phyloP scores from a whole-genome alignment of 2,113 vertebrate species.

The Nothobranchius kuhntae region DNA sequence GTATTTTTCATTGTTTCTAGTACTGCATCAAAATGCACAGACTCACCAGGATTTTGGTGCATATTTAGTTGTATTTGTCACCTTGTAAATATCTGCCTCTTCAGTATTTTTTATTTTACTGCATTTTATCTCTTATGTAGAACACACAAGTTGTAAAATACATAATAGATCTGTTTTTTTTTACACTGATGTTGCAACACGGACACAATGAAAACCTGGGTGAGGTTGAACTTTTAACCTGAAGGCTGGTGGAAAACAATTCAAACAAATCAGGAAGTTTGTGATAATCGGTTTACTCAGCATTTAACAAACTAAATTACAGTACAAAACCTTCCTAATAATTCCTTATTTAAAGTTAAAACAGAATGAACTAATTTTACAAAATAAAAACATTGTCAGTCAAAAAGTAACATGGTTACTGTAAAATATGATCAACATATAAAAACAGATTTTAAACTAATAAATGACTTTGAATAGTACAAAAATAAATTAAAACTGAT shows the following conservation, averaged over 20 bases:
- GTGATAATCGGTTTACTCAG: constrained; percentile 18
- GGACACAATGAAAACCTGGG: neutral
- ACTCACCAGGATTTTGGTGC: too few species aligned
- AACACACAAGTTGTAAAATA: too few species aligned
- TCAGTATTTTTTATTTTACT: too few species aligned
- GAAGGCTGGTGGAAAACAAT: neutral
- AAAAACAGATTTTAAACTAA: constrained; percentile 11
- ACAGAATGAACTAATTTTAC: constrained; percentile 3
- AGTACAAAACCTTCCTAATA: constrained; percentile 1
- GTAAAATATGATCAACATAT: constrained; percentile 20
- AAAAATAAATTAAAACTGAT: constrained; percentile 38
- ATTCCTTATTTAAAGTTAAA: neutral
- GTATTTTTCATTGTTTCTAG: too few species aligned
- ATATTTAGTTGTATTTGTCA: too few species aligned
- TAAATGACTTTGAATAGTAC: neutral
- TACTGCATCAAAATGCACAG: too few species aligned
- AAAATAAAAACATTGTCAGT: constrained; percentile 20
- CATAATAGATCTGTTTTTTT: too few species aligned
- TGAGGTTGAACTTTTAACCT: neutral
- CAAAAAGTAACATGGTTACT: constrained; percentile 10
- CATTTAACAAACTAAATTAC: neutral
- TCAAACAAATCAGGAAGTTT: neutral
- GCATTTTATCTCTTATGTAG: too few species aligned
- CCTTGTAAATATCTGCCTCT: too few species aligned
- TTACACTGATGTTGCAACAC: too few species aligned